These are phyloP conservation scores for Ceramica pisi DNA, from an alignment of 2,888 invertebrate genomes.

Conservation along the genomic window DNA sequence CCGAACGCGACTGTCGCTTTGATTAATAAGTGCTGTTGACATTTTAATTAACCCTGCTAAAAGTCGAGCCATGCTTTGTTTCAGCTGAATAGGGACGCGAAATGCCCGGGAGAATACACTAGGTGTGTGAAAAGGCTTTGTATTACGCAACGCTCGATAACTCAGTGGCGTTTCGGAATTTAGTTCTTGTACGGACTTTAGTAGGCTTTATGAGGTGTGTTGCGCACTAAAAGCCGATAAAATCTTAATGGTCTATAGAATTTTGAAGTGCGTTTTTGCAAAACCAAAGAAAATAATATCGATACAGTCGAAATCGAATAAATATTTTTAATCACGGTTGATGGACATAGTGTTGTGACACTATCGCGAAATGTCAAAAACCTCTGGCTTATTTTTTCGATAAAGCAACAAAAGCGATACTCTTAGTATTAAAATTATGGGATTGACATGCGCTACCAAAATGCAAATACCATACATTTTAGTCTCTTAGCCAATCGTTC, in stretches of 20 bases:
- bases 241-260: neutral
- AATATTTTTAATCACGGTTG: too few relatives aligned
- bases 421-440: too few relatives aligned
- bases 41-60: slow-evolving; percentile 89
- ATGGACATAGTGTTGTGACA: neutral
- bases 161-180: slow-evolving; percentile 23
- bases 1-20: slow-evolving; percentile 73
- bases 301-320: neutral
- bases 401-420: too few relatives aligned
- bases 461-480: too few relatives aligned
- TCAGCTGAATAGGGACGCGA: slow-evolving; percentile 79
- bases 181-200: neutral
- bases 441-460: too few relatives aligned
- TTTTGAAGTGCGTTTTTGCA: too few relatives aligned
- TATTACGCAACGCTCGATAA: slow-evolving; percentile 52
- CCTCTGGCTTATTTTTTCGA: too few relatives aligned
- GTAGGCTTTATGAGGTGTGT: too few relatives aligned
- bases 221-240: neutral
- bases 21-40: slow-evolving; percentile 89
- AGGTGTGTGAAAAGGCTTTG: slow-evolving; percentile 63
- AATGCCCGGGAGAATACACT: slow-evolving; percentile 70
- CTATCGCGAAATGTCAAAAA: too few relatives aligned
- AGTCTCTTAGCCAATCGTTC: too few relatives aligned
- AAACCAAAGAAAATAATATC: too few relatives aligned
- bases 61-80: slow-evolving; percentile 84